Percentiles rank a stretch among this genome's conserved stretches.
These are phyloP conservation scores for Struthio camelus DNA, from an alignment of 2,113 vertebrate genomes.

Conservation along the genomic window DNA sequence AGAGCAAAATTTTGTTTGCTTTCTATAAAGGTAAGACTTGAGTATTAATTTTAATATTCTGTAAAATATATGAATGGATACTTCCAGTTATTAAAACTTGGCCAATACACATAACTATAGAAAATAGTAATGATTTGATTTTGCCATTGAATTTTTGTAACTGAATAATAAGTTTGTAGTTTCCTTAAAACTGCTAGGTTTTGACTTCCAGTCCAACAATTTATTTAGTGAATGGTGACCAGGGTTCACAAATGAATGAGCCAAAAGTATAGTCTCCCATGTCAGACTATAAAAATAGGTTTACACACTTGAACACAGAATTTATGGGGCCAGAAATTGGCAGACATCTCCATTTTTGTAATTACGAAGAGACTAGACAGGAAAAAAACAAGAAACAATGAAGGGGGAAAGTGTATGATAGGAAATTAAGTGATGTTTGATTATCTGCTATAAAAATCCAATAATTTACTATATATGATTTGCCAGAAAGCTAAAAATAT, in stretches of 20 bases:
- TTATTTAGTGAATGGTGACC: background rate
- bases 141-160: background rate
- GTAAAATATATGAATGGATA: background rate
- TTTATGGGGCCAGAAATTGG: background rate
- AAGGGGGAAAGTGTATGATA: background rate
- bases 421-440: slow-evolving; percentile 39
- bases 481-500: background rate
- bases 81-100: background rate
- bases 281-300: background rate
- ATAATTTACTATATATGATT: background rate
- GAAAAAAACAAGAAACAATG: background rate
- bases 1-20: background rate
- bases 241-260: background rate
- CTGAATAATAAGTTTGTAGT: background rate
- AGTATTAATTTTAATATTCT: background rate
- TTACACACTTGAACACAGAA: background rate
- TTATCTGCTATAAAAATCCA: slow-evolving; percentile 39
- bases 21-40: background rate
- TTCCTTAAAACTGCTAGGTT: background rate
- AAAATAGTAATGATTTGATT: background rate
- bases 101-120: background rate
- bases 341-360: background rate
- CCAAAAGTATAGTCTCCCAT: background rate
- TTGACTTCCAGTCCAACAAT: background rate
- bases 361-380: background rate